Percentiles rank a stretch among this genome's conserved stretches.
phyloP scores from a whole-genome alignment of 2,888 invertebrate species.

The Ochropleura leucogaster region DNA sequence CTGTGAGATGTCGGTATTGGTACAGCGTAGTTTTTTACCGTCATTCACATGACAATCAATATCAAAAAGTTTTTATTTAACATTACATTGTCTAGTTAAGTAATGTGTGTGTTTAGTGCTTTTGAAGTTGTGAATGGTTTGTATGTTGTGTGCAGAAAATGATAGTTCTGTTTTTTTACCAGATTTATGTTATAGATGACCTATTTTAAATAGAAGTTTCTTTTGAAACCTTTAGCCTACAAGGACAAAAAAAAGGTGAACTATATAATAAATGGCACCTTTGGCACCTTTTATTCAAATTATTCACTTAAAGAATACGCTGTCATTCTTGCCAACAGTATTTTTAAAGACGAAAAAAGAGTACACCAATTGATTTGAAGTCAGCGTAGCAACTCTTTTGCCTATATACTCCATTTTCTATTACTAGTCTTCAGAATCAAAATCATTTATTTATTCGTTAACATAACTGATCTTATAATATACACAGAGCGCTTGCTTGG shows the following conservation, averaged over 20 bases:
- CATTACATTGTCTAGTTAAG: constrained; percentile 58
- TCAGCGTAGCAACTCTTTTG: too few species aligned
- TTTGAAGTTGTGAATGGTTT: constrained; percentile 23
- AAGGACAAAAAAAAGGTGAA: too few species aligned
- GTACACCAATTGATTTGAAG: too few species aligned
- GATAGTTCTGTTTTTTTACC: neutral
- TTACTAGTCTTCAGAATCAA: too few species aligned
- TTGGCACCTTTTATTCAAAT: too few species aligned
- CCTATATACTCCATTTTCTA: too few species aligned
- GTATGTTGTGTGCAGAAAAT: neutral
- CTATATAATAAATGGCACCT: too few species aligned
- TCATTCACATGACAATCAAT: constrained; percentile 83
- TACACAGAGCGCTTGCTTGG: too few species aligned
- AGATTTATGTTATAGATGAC: neutral
- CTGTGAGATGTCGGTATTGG: constrained; percentile 63
- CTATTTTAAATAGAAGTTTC: neutral
- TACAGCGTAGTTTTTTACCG: constrained; percentile 65
- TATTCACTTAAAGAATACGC: neutral
- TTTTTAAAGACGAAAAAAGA: neutral
- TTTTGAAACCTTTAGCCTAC: too few species aligned
- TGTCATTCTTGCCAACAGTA: neutral
- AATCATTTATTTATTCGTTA: too few species aligned
- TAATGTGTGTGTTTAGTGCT: constrained; percentile 40
- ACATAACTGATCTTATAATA: too few species aligned
- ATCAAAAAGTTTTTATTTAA: constrained; percentile 69